These are phyloP conservation scores for Rotaria magnacalcarata DNA, from an alignment of 2,888 invertebrate genomes.

Conservation along the genomic window DNA sequence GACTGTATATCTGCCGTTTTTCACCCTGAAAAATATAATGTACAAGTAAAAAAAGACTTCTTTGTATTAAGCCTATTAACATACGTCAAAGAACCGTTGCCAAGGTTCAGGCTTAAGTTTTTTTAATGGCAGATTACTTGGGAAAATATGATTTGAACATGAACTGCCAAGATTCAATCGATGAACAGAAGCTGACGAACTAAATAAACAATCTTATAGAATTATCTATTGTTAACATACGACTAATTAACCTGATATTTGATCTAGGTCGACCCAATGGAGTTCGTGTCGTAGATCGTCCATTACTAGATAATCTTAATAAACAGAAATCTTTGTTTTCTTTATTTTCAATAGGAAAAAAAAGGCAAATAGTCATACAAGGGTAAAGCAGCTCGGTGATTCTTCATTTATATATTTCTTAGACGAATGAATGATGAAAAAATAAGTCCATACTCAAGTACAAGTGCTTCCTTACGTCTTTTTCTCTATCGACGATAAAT, in stretches of 20 bases:
- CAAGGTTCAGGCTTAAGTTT: not conserved
- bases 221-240: too few relatives aligned
- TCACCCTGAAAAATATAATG: not conserved
- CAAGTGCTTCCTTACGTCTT: not conserved
- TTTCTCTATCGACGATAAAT: not conserved
- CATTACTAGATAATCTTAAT: not conserved
- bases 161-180: not conserved
- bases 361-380: not conserved
- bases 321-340: not conserved
- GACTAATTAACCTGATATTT: not conserved
- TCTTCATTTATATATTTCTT: not conserved
- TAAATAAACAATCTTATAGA: not conserved
- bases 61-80: not conserved
- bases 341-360: not conserved
- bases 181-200: not conserved
- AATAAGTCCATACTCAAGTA: not conserved
- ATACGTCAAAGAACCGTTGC: constrained; percentile 6
- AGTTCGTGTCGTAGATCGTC: not conserved
- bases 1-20: constrained; percentile 17
- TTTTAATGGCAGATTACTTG: not conserved
- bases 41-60: too few relatives aligned
- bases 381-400: not conserved
- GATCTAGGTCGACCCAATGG: not conserved
- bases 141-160: not conserved
- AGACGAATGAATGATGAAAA: not conserved